Percentiles rank a stretch among this genome's conserved stretches.
Evolutionary conservation across 2,888 invertebrate species (phyloP).

Genomic region (Caenorhabditis plicata): DNA sequence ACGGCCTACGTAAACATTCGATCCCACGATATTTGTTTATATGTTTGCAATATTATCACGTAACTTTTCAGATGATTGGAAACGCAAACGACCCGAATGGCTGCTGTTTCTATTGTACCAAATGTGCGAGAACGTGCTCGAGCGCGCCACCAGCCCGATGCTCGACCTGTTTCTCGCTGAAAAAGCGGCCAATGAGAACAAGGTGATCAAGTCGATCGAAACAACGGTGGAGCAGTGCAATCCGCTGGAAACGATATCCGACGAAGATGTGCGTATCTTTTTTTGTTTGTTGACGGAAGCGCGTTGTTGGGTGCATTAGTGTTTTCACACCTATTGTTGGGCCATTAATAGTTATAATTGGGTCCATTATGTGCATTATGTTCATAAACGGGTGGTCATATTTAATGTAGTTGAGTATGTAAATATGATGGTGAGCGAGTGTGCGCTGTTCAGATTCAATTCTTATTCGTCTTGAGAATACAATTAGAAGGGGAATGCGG

Average conservation of each 20-base stretch:
- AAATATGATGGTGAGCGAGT: no score
- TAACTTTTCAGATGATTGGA: constrained; percentile 68
- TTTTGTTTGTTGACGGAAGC: no score
- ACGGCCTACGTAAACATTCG: no score
- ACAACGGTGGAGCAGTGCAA: constrained; percentile 68
- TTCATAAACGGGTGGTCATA: no score
- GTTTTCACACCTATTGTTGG: no score
- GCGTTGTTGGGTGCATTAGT: no score
- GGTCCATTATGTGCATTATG: no score
- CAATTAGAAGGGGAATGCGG: no score
- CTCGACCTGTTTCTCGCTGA: constrained; percentile 70
- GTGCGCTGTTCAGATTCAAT: no score
- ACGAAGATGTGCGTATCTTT: constrained; percentile 69
- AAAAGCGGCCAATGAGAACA: constrained; percentile 59
- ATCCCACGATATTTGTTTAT: neutral
- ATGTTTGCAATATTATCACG: neutral
- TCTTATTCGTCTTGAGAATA: no score
- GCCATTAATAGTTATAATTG: no score
- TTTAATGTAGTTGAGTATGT: no score
- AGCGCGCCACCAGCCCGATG: constrained; percentile 69
- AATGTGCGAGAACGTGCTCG: constrained; percentile 67
- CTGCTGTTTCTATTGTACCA: constrained; percentile 71
- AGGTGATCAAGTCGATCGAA: constrained; percentile 33
- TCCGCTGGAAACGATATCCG: constrained; percentile 70
- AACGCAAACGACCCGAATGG: constrained; percentile 71